These are phyloP conservation scores for Sinocyclocheilus rhinocerous DNA, from an alignment of 2,113 vertebrate genomes.

Conservation along the genomic window DNA sequence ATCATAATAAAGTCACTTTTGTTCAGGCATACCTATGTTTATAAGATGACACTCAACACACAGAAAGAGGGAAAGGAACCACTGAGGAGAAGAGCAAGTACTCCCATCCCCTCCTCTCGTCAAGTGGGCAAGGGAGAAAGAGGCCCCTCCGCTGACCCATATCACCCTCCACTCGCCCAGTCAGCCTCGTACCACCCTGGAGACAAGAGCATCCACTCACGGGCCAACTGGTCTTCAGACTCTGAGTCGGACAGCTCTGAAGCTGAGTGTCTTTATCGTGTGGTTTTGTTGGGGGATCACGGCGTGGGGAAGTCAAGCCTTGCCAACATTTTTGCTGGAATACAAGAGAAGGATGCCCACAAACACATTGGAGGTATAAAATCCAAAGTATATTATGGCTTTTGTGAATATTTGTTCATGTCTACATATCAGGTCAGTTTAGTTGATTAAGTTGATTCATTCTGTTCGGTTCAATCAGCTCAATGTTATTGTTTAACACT, in stretches of 20 bases:
- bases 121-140: conserved; percentile 54
- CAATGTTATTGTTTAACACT: background rate
- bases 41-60: conserved; percentile 86
- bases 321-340: conserved; percentile 84
- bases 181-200: conserved; percentile 80
- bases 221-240: conserved; percentile 79
- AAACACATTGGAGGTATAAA: conserved; percentile 81
- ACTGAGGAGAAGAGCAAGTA: conserved; percentile 82
- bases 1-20: conserved; percentile 44
- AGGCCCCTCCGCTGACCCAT: conserved; percentile 27
- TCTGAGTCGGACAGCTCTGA: conserved; percentile 78
- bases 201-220: conserved; percentile 67
- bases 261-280: conserved; percentile 79
- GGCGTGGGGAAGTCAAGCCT: conserved; percentile 92
- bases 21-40: conserved; percentile 40
- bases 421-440: background rate
- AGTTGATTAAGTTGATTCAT: background rate
- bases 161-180: conserved; percentile 79
- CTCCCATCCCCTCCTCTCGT: conserved; percentile 74
- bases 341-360: conserved; percentile 82
- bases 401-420: background rate
- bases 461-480: background rate
- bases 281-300: conserved; percentile 90
- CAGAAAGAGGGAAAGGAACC: conserved; percentile 76
- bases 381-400: background rate